phyloP scores from a whole-genome alignment of 1,140 invertebrate species.

The Pseudomyrmex sp. region DNA sequence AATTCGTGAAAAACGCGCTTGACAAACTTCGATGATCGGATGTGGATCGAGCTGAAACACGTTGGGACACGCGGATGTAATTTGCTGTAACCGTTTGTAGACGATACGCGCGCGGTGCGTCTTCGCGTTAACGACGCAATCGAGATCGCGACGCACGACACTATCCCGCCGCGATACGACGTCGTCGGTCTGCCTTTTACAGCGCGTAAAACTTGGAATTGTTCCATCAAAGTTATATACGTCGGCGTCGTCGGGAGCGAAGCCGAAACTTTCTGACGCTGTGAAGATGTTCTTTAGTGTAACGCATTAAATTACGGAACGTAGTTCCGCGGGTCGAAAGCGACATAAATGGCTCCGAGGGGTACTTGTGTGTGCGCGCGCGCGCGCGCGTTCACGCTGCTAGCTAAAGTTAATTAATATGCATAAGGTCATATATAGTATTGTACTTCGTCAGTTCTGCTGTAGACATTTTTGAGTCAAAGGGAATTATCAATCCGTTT shows the following conservation, averaged over 20 bases:
- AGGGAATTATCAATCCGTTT: background rate
- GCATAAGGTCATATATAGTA: conserved; percentile 16
- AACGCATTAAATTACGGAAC: conserved; percentile 56
- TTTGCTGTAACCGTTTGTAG: conserved; percentile 14
- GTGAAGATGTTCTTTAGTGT: conserved; percentile 27
- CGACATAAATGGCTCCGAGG: conserved; percentile 31
- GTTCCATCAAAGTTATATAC: conserved; percentile 58
- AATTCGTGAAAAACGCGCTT: background rate
- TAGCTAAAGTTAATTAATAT: conserved; percentile 59
- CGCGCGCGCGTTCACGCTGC: no score
- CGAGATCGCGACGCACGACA: conserved; percentile 20
- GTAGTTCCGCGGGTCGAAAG: background rate
- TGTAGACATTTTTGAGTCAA: background rate
- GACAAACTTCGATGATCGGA: background rate
- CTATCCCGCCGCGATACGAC: conserved; percentile 27
- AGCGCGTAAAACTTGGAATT: conserved; percentile 48
- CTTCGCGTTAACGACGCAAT: conserved; percentile 44
- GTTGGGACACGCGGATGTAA: background rate
- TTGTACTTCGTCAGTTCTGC: background rate
- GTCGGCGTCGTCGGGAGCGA: conserved; percentile 7
- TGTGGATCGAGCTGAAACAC: no score
- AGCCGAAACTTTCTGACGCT: conserved; percentile 53
- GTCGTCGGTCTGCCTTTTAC: conserved; percentile 50
- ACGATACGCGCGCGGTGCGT: background rate
- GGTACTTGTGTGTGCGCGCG: background rate